Conservation (phyloP, 2,888 invertebrate species). For the Allolobophora icterica region DNA sequence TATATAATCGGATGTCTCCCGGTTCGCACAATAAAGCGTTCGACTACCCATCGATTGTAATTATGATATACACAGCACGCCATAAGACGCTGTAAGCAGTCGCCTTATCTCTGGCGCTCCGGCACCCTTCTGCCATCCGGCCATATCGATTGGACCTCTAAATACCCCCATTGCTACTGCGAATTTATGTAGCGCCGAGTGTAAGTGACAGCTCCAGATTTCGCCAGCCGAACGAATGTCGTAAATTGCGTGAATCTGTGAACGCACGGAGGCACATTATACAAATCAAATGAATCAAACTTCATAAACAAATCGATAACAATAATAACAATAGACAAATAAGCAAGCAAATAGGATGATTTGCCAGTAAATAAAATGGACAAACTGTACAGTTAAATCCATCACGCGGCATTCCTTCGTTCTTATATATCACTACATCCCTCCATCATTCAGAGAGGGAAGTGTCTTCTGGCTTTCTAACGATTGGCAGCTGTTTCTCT, state of each 20-base stretch:
- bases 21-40: background rate
- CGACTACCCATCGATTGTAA: background rate
- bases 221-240: background rate
- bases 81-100: background rate
- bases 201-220: background rate
- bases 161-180: background rate
- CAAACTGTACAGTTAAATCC: background rate
- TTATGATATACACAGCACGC: slow-evolving; percentile 17
- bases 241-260: background rate
- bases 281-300: background rate
- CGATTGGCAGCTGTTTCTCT: too few relatives aligned
- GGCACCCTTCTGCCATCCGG: background rate
- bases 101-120: background rate
- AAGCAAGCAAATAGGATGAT: too few relatives aligned
- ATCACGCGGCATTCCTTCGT: background rate
- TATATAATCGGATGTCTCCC: background rate
- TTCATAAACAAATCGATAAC: background rate
- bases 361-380: too few relatives aligned
- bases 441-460: too few relatives aligned
- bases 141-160: background rate
- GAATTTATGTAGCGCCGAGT: background rate
- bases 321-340: background rate
- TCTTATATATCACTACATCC: too few relatives aligned
- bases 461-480: too few relatives aligned
- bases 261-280: background rate